These are phyloP conservation scores for Falco punctatus DNA, from an alignment of 2,113 vertebrate species.

Conservation along the genomic window DNA sequence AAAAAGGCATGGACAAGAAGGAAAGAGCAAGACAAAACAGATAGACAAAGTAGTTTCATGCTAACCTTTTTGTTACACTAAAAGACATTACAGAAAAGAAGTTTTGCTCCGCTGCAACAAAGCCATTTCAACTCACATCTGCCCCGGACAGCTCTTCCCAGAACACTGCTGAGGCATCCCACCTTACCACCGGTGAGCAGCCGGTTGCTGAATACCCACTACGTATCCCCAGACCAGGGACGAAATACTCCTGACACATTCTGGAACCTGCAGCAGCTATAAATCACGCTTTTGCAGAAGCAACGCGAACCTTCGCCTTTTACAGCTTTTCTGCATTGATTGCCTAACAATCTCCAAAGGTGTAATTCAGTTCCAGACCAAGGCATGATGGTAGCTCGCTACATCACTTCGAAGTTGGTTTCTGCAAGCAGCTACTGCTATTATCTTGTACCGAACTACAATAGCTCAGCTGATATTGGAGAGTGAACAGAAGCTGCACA, in stretches of 20 bases:
- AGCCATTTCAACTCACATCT: background rate
- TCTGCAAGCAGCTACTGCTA: background rate
- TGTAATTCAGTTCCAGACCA: background rate
- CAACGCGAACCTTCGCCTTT: background rate
- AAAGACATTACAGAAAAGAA: background rate
- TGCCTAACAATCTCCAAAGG: background rate
- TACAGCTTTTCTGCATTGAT: background rate
- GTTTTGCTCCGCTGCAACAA: background rate
- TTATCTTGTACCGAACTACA: background rate
- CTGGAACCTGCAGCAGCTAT: background rate
- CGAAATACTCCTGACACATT: background rate
- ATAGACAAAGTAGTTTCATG: rapidly evolving
- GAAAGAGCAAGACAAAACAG: background rate
- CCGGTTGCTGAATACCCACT: background rate
- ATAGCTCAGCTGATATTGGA: background rate
- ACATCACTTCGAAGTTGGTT: background rate
- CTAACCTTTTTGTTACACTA: background rate
- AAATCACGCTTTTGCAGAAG: background rate
- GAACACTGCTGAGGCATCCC: background rate
- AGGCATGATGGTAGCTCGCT: background rate
- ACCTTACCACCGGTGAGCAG: background rate
- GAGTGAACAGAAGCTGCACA: background rate
- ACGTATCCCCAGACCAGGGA: background rate
- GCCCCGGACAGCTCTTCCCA: background rate
- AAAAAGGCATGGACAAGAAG: background rate